phyloP scores from a whole-genome alignment of 1,140 invertebrate species.

The Zelostemma sp. region DNA sequence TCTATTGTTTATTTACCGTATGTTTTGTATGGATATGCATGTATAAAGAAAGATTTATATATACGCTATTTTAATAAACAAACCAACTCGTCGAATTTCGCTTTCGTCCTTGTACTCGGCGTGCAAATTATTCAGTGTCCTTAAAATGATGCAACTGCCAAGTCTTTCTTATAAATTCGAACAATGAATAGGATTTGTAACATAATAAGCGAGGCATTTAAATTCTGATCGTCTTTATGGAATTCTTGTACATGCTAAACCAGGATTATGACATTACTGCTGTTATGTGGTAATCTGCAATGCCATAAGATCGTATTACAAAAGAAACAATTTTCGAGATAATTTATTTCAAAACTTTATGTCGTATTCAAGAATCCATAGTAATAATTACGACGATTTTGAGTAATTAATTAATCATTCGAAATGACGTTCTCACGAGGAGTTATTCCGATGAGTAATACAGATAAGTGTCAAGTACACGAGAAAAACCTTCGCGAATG shows the following conservation, averaged over 20 bases:
- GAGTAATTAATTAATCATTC: too few species aligned
- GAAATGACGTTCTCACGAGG: conserved; percentile 6
- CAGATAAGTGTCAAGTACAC: conserved; percentile 7
- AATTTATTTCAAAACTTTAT: neutral
- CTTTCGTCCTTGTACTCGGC: too few species aligned
- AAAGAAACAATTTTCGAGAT: too few species aligned
- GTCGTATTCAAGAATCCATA: conserved; percentile 1
- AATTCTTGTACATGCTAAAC: neutral
- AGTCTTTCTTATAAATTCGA: too few species aligned
- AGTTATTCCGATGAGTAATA: neutral
- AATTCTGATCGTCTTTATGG: conserved; percentile 1
- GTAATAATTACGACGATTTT: too few species aligned
- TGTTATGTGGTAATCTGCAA: neutral
- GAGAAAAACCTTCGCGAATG: conserved; percentile 10
- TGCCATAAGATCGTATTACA: conserved; percentile 7
- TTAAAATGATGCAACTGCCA: too few species aligned
- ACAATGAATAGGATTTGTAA: neutral
- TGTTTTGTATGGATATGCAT: conserved; percentile 43
- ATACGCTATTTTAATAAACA: conserved; percentile 44
- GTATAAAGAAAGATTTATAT: conserved; percentile 33
- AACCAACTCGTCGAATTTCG: conserved; percentile 17
- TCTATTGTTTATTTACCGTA: conserved; percentile 39
- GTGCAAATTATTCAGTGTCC: too few species aligned
- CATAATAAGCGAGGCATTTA: conserved; percentile 3
- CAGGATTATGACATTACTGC: neutral